Evolutionary conservation across 2,888 invertebrate genomes (phyloP).

Genomic region (Tridacna gigas): DNA sequence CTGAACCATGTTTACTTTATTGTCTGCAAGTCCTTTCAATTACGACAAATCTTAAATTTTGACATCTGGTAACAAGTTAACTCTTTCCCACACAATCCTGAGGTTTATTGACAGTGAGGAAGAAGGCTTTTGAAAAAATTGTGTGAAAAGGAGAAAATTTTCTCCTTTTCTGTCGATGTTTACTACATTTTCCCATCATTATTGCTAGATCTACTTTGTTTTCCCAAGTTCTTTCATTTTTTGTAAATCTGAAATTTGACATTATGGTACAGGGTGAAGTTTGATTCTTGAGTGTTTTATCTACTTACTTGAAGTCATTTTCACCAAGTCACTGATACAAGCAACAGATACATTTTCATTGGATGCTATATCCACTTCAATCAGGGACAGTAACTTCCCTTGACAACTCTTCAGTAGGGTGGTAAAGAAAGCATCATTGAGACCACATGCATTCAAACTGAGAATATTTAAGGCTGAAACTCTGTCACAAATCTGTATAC

Average conservation of each 20-base stretch:
- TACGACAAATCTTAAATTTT: no score
- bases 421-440: conserved; percentile 67
- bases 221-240: no score
- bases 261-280: no score
- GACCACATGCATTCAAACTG: conserved; percentile 69
- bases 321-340: conserved; percentile 62
- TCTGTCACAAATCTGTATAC: conserved; percentile 37
- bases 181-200: not conserved
- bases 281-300: no score
- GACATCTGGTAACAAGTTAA: no score
- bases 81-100: not conserved
- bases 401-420: conserved; percentile 59
- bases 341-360: conserved; percentile 70
- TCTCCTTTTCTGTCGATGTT: not conserved
- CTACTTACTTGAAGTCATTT: conserved; percentile 66
- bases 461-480: conserved; percentile 62
- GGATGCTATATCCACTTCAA: conserved; percentile 71
- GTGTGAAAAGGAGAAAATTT: not conserved
- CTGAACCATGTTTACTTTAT: no score
- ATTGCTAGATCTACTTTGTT: no score
- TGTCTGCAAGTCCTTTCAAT: no score
- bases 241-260: no score
- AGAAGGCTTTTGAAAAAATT: not conserved
- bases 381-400: conserved; percentile 68
- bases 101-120: not conserved